Evolutionary conservation across 2,888 invertebrate genomes (phyloP).

Genomic region (Phyllotreta cruciferae): DNA sequence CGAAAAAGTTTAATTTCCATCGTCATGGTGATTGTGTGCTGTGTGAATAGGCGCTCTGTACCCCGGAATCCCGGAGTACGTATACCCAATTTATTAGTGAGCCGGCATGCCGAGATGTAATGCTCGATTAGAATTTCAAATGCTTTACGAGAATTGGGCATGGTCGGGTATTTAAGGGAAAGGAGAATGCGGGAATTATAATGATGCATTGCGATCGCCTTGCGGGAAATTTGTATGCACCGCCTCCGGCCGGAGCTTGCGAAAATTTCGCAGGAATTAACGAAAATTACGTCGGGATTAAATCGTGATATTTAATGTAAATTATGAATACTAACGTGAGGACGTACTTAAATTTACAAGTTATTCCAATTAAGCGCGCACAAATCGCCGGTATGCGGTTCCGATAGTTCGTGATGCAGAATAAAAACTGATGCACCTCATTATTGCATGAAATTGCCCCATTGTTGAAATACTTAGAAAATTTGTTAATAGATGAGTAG

Average conservation of each 20-base stretch:
- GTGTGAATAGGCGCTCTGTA: constrained; percentile 16
- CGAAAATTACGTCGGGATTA: too few species aligned
- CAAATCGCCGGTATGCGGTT: too few species aligned
- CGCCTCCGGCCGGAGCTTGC: too few species aligned
- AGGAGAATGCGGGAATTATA: constrained; percentile 29
- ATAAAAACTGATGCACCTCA: too few species aligned
- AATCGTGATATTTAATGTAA: too few species aligned
- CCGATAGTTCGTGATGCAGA: too few species aligned
- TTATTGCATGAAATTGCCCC: too few species aligned
- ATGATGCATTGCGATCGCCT: constrained; percentile 24
- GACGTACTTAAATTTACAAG: too few species aligned
- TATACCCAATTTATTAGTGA: constrained; percentile 22
- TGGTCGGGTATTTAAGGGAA: constrained; percentile 27
- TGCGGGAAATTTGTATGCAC: background rate
- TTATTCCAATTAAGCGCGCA: too few species aligned
- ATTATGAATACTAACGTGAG: too few species aligned
- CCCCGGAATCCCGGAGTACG: constrained; percentile 12
- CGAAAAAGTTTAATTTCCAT: constrained; percentile 23
- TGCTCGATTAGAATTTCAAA: constrained; percentile 35
- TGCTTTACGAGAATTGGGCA: constrained; percentile 33
- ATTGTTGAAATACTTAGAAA: too few species aligned
- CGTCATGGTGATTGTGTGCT: constrained; percentile 17
- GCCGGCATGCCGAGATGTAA: constrained; percentile 26
- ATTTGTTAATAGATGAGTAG: too few species aligned
- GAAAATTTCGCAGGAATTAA: constrained; percentile 15